phyloP scores from a whole-genome alignment of 2,888 invertebrate species.

The Gastrophysa polygoni region DNA sequence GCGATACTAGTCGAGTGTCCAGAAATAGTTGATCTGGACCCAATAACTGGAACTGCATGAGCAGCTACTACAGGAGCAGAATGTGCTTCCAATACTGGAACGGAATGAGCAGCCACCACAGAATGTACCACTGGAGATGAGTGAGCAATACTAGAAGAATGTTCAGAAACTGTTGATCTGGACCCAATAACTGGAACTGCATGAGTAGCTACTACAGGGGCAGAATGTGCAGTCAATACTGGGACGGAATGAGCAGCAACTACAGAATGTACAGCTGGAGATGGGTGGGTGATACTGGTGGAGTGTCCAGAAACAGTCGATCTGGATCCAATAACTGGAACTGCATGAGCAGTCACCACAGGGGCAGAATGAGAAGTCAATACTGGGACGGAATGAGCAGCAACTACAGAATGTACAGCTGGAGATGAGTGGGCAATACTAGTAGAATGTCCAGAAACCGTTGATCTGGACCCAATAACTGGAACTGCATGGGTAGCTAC shows the following conservation, averaged over 20 bases:
- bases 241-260: slow-evolving; percentile 1
- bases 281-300: neutral
- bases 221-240: neutral
- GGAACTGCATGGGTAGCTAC: slow-evolving; percentile 5
- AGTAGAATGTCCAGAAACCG: slow-evolving; percentile 4
- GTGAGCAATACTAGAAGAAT: slow-evolving; percentile 13
- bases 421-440: neutral
- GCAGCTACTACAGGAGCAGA: neutral
- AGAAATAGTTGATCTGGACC: neutral
- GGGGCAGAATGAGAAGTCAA: neutral
- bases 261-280: slow-evolving; percentile 10
- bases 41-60: neutral
- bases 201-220: slow-evolving; percentile 7
- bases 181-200: neutral
- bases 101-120: slow-evolving; percentile 21
- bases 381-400: neutral
- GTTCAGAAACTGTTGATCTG: slow-evolving; percentile 6
- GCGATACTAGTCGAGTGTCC: neutral
- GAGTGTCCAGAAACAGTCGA: slow-evolving; percentile 16
- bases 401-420: neutral
- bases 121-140: neutral
- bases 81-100: slow-evolving; percentile 9
- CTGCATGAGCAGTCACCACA: neutral
- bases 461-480: neutral
- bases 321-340: slow-evolving; percentile 7